Evolutionary conservation across 2,888 invertebrate species (phyloP).

Genomic region (Amiota minor): DNA sequence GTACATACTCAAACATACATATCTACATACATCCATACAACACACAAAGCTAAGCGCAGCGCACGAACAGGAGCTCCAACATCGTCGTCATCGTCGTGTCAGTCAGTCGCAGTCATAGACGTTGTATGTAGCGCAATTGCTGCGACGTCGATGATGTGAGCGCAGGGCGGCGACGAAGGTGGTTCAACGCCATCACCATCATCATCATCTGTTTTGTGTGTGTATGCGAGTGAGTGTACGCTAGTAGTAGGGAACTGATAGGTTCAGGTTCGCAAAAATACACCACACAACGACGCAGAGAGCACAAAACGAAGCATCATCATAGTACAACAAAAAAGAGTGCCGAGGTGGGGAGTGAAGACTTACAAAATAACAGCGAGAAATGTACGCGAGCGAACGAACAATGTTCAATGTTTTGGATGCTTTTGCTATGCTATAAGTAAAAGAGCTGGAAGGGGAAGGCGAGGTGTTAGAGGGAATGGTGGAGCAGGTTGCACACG

Average conservation of each 20-base stretch:
- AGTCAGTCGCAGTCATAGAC: constrained; percentile 35
- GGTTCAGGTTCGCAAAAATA: constrained; percentile 2
- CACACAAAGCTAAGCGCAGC: constrained; percentile 17
- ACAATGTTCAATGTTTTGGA: too few relatives aligned
- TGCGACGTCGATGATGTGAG: background rate
- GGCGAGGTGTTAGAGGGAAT: too few relatives aligned
- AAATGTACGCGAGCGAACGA: constrained; percentile 32
- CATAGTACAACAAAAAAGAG: constrained; percentile 4
- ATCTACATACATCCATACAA: constrained; percentile 4
- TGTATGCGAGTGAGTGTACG: background rate
- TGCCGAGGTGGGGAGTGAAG: background rate
- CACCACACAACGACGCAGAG: constrained; percentile 10
- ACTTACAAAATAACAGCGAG: constrained; percentile 13
- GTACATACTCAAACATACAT: background rate
- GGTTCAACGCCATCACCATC: too few relatives aligned
- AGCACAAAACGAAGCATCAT: background rate
- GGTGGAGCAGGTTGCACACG: too few relatives aligned
- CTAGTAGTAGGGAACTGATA: constrained; percentile 21
- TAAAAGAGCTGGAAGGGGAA: too few relatives aligned
- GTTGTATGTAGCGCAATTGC: constrained; percentile 17
- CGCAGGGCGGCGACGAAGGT: too few relatives aligned
- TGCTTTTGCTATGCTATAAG: too few relatives aligned
- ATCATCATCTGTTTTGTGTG: too few relatives aligned
- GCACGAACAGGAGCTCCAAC: constrained; percentile 26
- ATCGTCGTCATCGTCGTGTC: constrained; percentile 14